phyloP scores from a whole-genome alignment of 1,140 invertebrate genomes.

The Carcinoscorpius rotundicauda region DNA sequence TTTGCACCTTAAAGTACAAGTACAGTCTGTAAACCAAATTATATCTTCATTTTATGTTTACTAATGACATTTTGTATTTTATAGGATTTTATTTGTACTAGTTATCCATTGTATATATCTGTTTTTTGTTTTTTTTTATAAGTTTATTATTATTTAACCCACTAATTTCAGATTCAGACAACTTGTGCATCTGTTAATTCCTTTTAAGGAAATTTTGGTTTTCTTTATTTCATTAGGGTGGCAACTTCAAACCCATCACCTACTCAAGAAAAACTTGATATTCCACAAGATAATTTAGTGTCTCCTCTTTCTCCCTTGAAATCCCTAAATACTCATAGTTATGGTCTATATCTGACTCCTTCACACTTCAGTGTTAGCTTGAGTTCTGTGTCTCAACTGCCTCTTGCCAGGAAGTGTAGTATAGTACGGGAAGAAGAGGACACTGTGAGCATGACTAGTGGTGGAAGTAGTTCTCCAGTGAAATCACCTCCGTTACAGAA shows the following conservation, averaged over 20 bases:
- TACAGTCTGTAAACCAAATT: no score
- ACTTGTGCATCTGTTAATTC: no score
- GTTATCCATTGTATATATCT: no score
- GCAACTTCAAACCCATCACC: slow-evolving; percentile 20
- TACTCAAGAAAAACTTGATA: slow-evolving; percentile 19
- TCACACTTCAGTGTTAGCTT: no score
- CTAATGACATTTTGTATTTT: no score
- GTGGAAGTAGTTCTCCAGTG: slow-evolving; percentile 14
- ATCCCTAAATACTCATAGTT: slow-evolving; percentile 12
- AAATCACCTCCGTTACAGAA: slow-evolving; percentile 7
- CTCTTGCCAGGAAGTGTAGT: slow-evolving; percentile 60
- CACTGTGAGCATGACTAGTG: slow-evolving; percentile 10
- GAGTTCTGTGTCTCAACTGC: neutral
- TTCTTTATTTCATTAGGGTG: slow-evolving; percentile 5
- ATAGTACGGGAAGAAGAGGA: slow-evolving; percentile 62
- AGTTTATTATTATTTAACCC: no score
- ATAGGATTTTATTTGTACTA: no score
- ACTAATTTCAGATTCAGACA: no score
- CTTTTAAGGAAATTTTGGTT: no score
- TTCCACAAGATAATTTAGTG: slow-evolving; percentile 14
- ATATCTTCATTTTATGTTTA: no score
- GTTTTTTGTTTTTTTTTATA: no score
- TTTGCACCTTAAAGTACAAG: no score
- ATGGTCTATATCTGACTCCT: neutral
- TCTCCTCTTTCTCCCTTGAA: slow-evolving; percentile 18